Evolutionary conservation across 2,113 vertebrate genomes (phyloP).

Genomic region (Triplophysa siluroides): DNA sequence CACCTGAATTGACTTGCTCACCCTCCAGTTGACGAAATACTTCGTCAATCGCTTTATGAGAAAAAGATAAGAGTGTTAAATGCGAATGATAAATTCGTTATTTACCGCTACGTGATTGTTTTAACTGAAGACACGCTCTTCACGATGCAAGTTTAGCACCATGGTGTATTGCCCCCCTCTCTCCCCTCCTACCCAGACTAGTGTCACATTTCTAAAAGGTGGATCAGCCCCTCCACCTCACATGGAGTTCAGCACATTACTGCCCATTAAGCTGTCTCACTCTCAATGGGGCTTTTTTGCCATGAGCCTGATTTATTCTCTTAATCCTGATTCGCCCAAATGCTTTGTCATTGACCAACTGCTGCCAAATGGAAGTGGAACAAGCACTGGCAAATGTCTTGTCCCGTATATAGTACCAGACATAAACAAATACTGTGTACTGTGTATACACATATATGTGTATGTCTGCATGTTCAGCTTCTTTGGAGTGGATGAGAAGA

Average conservation of each 20-base stretch:
- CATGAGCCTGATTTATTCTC: conserved; percentile 67
- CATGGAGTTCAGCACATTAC: conserved; percentile 63
- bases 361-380: conserved; percentile 46
- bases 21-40: too few species aligned
- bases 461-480: background rate
- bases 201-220: conserved; percentile 66
- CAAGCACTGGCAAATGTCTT: conserved; percentile 9
- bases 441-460: background rate
- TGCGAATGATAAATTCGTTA: background rate
- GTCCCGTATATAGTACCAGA: too few species aligned
- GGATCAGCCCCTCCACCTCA: conserved; percentile 62
- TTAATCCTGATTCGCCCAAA: conserved; percentile 54
- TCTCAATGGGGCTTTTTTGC: conserved; percentile 65
- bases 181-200: conserved; percentile 29
- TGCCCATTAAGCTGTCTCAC: conserved; percentile 68
- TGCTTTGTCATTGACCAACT: conserved; percentile 42
- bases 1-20: too few species aligned
- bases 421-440: background rate
- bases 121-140: background rate
- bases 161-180: conserved; percentile 33
- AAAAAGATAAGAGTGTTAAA: too few species aligned
- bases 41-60: too few species aligned
- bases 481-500: background rate
- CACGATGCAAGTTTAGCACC: conserved; percentile 11
- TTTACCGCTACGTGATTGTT: background rate